Conservation (phyloP, 2,113 vertebrate genomes). For the Pachypanchax playfairii region DNA sequence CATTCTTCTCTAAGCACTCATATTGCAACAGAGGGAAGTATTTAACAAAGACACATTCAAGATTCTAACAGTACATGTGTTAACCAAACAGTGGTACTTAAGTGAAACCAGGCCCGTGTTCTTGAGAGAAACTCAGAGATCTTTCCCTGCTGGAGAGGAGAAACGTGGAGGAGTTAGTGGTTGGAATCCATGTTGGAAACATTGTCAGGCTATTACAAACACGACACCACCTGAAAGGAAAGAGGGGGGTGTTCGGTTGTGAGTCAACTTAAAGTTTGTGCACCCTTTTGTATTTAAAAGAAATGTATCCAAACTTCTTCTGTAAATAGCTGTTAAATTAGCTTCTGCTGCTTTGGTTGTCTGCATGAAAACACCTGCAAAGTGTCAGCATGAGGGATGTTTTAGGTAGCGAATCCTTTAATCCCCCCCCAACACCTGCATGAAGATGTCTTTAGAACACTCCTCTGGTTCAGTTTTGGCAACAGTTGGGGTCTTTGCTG, state of each 20-base stretch:
- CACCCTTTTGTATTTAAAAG: no score
- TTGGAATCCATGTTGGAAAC: slow-evolving; percentile 62
- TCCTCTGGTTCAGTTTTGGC: slow-evolving; percentile 44
- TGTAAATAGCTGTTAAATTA: slow-evolving; percentile 3
- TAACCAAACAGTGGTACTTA: slow-evolving; percentile 60
- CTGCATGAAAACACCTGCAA: slow-evolving; percentile 19
- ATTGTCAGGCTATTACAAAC: slow-evolving; percentile 47
- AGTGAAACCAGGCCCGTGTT: slow-evolving; percentile 67
- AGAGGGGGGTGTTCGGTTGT: slow-evolving; percentile 26
- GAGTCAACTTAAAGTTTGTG: slow-evolving; percentile 23
- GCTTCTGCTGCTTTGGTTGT: slow-evolving; percentile 17
- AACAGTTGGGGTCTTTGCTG: slow-evolving; percentile 34
- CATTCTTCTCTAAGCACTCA: slow-evolving; percentile 28
- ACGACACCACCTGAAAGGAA: slow-evolving; percentile 36
- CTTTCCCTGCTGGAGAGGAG: slow-evolving; percentile 50
- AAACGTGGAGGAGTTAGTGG: slow-evolving; percentile 49
- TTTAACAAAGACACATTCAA: slow-evolving; percentile 69
- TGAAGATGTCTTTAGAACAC: slow-evolving; percentile 36
- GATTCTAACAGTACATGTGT: slow-evolving; percentile 62
- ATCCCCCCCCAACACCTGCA: slow-evolving; percentile 55
- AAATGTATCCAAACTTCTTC: neutral
- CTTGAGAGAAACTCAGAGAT: slow-evolving; percentile 50
- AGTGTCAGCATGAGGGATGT: slow-evolving; percentile 16
- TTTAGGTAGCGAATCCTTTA: slow-evolving; percentile 27
- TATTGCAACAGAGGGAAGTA: slow-evolving; percentile 49